These are phyloP conservation scores for Ceratosolen solmsi DNA, from an alignment of 1,140 invertebrate species.

Conservation along the genomic window DNA sequence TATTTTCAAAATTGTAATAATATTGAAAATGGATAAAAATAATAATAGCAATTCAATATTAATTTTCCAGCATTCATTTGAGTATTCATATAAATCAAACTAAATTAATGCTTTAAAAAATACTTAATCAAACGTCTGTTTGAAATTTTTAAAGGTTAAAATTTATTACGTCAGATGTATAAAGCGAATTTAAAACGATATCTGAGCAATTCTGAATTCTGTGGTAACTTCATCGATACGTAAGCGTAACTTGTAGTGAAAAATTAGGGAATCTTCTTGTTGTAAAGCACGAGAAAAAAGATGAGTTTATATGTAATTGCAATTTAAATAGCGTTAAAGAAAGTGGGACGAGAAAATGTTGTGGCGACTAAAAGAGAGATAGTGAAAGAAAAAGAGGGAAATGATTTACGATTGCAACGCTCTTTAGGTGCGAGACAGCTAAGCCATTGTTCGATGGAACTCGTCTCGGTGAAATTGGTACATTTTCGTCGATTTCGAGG, in stretches of 20 bases:
- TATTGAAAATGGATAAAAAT: too few species aligned
- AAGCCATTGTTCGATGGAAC: conserved; percentile 34
- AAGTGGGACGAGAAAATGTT: conserved; percentile 52
- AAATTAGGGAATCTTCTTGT: not conserved
- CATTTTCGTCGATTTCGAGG: conserved; percentile 19
- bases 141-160: too few species aligned
- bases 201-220: not conserved
- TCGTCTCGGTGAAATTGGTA: conserved; percentile 38
- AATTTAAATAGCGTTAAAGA: conserved; percentile 48
- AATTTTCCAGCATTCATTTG: too few species aligned
- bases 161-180: too few species aligned
- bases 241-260: not conserved
- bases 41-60: too few species aligned
- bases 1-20: too few species aligned
- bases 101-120: too few species aligned
- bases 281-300: not conserved
- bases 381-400: conserved; percentile 29
- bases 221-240: not conserved
- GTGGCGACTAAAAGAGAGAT: conserved; percentile 5
- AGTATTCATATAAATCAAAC: too few species aligned
- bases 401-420: conserved; percentile 50
- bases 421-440: not conserved
- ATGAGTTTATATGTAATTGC: conserved; percentile 42
- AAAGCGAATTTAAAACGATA: not conserved
- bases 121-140: too few species aligned